A percentile compares a stretch with the other conserved stretches of the same genome.
Conservation (phyloP, 2,797 vertebrate species). For the Rallus crepitans region DNA sequence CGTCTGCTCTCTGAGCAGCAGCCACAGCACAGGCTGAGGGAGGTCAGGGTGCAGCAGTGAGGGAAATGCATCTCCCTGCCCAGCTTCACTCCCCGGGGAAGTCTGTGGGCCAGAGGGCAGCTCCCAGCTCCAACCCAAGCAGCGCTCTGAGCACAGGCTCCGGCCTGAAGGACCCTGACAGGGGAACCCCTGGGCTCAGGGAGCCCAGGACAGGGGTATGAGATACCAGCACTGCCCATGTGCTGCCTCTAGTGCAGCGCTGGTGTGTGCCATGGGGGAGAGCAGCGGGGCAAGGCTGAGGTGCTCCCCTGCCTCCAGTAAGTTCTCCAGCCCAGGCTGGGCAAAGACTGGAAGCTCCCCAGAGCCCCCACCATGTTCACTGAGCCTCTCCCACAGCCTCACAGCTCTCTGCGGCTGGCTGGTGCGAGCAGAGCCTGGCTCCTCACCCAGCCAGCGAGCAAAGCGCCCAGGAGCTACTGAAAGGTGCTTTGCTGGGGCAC, state of each 20-base stretch:
- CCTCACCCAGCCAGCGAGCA: neutral
- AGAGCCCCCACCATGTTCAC: no score
- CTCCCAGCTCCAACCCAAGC: neutral
- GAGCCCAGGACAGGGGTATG: accelerated
- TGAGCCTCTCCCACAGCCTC: accelerated
- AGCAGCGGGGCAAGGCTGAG: neutral
- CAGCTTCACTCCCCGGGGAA: neutral
- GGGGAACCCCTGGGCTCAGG: neutral
- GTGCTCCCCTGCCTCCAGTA: neutral
- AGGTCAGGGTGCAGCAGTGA: neutral
- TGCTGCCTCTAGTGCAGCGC: no score
- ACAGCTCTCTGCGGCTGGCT: accelerated
- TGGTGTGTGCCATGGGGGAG: neutral
- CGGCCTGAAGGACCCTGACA: no score
- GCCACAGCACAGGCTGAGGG: neutral
- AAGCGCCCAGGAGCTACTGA: accelerated
- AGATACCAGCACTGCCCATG: accelerated
- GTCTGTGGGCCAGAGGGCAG: accelerated
- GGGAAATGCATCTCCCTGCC: accelerated
- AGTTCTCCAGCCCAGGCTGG: accelerated
- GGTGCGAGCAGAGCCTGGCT: neutral
- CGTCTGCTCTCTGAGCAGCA: accelerated
- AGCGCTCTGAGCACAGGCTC: neutral
- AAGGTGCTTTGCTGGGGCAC: neutral
- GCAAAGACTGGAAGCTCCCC: neutral